phyloP scores from a whole-genome alignment of 1,140 invertebrate species.

The Drosophila kikkawai region DNA sequence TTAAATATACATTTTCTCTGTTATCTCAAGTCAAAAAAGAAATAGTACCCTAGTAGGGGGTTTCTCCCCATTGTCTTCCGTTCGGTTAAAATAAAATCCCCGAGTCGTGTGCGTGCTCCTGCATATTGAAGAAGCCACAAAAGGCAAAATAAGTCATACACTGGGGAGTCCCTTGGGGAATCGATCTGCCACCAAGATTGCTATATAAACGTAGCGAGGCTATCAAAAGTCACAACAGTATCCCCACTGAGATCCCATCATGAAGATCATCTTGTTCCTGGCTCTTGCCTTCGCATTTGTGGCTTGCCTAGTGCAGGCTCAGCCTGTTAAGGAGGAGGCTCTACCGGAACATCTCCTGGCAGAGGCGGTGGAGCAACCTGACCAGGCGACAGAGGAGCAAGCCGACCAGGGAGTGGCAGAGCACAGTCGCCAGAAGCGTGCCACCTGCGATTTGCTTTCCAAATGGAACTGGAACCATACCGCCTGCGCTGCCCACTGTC shows the following conservation, averaged over 20 bases:
- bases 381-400: not conserved
- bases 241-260: constrained; percentile 12
- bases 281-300: constrained; percentile 27
- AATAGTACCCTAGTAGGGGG: not conserved
- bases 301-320: constrained; percentile 30
- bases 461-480: constrained; percentile 57
- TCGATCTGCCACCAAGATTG: constrained; percentile 1
- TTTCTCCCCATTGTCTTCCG: constrained; percentile 4
- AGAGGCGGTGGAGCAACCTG: not conserved
- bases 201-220: constrained; percentile 43
- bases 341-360: not conserved
- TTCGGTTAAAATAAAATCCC: constrained; percentile 31
- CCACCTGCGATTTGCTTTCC: constrained; percentile 75
- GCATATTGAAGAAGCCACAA: constrained; percentile 19
- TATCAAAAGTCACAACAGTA: constrained; percentile 21
- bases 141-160: constrained; percentile 25
- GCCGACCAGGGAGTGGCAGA: not conserved
- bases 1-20: not conserved
- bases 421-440: constrained; percentile 68
- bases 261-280: constrained; percentile 50
- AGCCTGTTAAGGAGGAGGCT: constrained; percentile 33
- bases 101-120: constrained; percentile 16
- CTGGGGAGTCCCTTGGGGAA: constrained; percentile 41
- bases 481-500: constrained; percentile 69
- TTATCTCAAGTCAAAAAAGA: constrained; percentile 1